Evolutionary conservation across 1,140 invertebrate species (phyloP).

Genomic region (Brachionus koreanus): DNA sequence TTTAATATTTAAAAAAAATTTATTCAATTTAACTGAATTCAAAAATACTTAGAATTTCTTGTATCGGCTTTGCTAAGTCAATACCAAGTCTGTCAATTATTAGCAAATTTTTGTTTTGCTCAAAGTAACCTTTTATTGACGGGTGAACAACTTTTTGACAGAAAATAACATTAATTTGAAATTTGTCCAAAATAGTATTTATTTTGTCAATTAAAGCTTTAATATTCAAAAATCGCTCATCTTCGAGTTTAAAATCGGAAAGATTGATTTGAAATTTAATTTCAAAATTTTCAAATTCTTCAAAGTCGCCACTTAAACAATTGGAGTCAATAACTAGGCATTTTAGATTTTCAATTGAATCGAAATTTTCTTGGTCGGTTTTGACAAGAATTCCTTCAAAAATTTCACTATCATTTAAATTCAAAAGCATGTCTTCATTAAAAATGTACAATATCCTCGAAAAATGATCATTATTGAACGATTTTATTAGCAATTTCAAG

Average conservation of each 20-base stretch:
- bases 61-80: neutral
- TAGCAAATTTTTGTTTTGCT: neutral
- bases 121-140: neutral
- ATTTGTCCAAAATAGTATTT: neutral
- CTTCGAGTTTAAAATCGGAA: neutral
- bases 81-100: neutral
- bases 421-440: neutral
- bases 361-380: neutral
- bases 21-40: too few relatives aligned
- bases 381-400: constrained; percentile 4
- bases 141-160: constrained; percentile 35
- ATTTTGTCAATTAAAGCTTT: neutral
- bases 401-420: neutral
- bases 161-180: neutral
- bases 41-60: neutral
- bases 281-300: neutral
- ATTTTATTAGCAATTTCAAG: neutral
- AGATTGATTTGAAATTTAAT: constrained; percentile 15
- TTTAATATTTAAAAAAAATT: too few relatives aligned
- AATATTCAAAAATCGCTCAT: neutral
- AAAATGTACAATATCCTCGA: constrained; percentile 12
- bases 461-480: neutral
- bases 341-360: neutral
- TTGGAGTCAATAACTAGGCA: neutral
- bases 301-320: constrained; percentile 13